Percentiles rank a stretch among this genome's conserved stretches.
Conservation (phyloP, 2,888 invertebrate genomes). For the Lagria hirta region DNA sequence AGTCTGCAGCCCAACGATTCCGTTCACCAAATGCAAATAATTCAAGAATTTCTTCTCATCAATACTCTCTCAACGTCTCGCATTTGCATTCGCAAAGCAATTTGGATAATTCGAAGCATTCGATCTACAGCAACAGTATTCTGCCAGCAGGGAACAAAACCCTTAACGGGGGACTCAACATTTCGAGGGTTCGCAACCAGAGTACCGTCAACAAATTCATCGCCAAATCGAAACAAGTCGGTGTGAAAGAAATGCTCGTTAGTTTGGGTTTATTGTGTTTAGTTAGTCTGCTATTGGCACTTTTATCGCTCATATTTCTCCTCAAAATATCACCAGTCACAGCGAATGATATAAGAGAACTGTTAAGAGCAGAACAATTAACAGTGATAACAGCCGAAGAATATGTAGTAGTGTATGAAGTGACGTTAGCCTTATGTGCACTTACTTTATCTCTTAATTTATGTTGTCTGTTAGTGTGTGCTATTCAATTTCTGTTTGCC, state of each 20-base stretch:
- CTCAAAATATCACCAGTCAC: slow-evolving; percentile 78
- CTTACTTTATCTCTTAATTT: slow-evolving; percentile 85
- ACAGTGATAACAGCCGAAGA: slow-evolving; percentile 71
- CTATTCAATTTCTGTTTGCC: slow-evolving; percentile 91
- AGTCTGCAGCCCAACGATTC: slow-evolving; percentile 45
- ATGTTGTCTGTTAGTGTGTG: slow-evolving; percentile 89
- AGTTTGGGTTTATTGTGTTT: slow-evolving; percentile 83
- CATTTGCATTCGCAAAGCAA: slow-evolving; percentile 58
- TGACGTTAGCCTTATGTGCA: slow-evolving; percentile 86
- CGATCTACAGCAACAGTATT: slow-evolving; percentile 61
- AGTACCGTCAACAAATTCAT: slow-evolving; percentile 50
- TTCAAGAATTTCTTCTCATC: slow-evolving; percentile 51
- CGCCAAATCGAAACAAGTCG: slow-evolving; percentile 58
- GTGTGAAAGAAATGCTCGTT: slow-evolving; percentile 77
- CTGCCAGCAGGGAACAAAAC: slow-evolving; percentile 41
- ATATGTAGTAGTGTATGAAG: slow-evolving; percentile 87
- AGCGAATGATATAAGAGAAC: slow-evolving; percentile 59
- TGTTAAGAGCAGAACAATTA: slow-evolving; percentile 59
- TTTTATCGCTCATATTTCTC: slow-evolving; percentile 81
- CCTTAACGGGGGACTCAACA: slow-evolving; percentile 61
- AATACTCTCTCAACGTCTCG: slow-evolving; percentile 68
- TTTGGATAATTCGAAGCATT: slow-evolving; percentile 67
- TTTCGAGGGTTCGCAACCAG: slow-evolving; percentile 58
- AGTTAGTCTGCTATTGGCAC: slow-evolving; percentile 79
- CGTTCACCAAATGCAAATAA: slow-evolving; percentile 46